phyloP scores from a whole-genome alignment of 37 sponge, comb jelly and placozoan genomes.

The Eunapius fragilis region DNA sequence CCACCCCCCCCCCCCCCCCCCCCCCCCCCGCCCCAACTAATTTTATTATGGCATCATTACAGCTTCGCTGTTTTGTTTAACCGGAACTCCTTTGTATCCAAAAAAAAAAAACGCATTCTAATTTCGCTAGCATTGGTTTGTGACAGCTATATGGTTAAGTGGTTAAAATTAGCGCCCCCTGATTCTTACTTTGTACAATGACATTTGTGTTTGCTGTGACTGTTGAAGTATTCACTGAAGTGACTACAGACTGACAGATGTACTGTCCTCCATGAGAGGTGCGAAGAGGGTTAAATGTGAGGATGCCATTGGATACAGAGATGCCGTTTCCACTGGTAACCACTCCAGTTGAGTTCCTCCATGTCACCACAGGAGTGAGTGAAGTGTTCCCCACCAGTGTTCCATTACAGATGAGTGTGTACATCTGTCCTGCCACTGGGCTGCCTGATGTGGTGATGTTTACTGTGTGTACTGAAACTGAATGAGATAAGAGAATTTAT shows the following conservation, averaged over 20 bases:
- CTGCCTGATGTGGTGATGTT: conserved; percentile 6
- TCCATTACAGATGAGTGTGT: conserved; percentile 30
- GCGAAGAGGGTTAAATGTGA: background rate
- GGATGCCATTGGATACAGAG: background rate
- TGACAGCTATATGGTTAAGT: too few species aligned
- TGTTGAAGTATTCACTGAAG: background rate
- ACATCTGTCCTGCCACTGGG: conserved; percentile 21
- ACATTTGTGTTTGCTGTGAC: background rate
- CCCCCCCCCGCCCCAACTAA: too few species aligned
- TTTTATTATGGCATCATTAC: too few species aligned
- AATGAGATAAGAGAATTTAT: background rate
- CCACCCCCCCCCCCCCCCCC: too few species aligned
- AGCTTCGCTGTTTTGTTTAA: too few species aligned
- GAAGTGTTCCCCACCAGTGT: background rate
- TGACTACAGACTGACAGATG: conserved; percentile 5
- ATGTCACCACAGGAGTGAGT: background rate
- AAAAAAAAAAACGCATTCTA: too few species aligned
- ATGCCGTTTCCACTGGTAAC: background rate
- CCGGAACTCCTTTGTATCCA: too few species aligned
- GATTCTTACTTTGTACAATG: background rate
- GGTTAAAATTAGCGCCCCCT: too few species aligned
- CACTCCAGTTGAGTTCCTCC: background rate
- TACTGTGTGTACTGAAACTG: background rate
- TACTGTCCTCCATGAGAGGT: conserved; percentile 17
- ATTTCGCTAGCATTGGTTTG: too few species aligned